Conservation (phyloP, 2,797 vertebrate species). For the Enteromius mattozi region DNA sequence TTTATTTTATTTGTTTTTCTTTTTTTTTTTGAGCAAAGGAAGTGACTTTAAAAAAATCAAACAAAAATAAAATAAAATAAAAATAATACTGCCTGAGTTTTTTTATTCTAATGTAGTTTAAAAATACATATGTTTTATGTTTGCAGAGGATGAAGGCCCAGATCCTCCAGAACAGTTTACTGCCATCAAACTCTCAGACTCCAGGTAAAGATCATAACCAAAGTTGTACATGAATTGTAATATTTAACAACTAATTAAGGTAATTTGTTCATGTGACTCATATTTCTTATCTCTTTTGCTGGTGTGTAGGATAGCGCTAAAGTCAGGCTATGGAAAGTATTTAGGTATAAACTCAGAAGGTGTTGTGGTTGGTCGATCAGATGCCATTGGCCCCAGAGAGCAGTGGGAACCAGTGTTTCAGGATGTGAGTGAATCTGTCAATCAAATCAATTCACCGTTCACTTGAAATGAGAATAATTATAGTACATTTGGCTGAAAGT, state of each 20-base stretch:
- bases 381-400: conserved; percentile 96
- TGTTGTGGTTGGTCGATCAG: conserved; percentile 92
- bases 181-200: conserved; percentile 91
- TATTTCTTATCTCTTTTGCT: conserved; percentile 3
- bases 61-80: too few relatives aligned
- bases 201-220: conserved; percentile 78
- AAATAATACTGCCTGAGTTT: too few relatives aligned
- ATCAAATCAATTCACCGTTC: background rate
- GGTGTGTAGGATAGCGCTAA: conserved; percentile 87
- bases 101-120: background rate
- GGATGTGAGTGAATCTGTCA: conserved; percentile 80
- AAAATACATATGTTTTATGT: background rate
- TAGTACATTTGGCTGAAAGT: background rate
- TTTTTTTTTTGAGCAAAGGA: background rate
- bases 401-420: conserved; percentile 97
- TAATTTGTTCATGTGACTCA: background rate
- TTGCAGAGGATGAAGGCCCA: conserved; percentile 89
- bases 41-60: background rate
- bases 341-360: conserved; percentile 94
- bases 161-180: conserved; percentile 97
- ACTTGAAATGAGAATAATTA: background rate
- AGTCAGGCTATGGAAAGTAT: conserved; percentile 97
- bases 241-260: background rate
- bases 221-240: background rate
- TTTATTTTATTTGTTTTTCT: too few relatives aligned